Conservation (phyloP, 1,140 invertebrate species). For the Drosophila baimaii region DNA sequence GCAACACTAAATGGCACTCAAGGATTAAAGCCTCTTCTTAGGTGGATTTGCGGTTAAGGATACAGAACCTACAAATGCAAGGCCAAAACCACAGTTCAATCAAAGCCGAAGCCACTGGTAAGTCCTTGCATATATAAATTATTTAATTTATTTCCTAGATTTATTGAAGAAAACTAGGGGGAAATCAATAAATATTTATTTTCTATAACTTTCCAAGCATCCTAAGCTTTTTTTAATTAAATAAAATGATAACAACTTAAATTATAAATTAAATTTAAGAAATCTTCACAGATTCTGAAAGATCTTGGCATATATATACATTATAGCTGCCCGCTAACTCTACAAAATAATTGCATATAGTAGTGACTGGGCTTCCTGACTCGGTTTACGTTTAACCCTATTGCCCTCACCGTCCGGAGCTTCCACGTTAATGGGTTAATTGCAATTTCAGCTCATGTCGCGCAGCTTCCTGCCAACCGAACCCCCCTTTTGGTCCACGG, state of each 20-base stretch:
- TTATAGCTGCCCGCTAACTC: no score
- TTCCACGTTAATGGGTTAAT: constrained; percentile 66
- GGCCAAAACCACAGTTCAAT: not conserved
- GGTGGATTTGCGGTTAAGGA: constrained; percentile 15
- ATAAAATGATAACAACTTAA: no score
- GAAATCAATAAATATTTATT: no score
- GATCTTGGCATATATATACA: no score
- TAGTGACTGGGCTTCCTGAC: constrained; percentile 16
- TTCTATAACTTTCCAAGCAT: no score
- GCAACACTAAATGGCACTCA: constrained; percentile 59
- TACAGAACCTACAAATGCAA: not conserved
- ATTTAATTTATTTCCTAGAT: no score
- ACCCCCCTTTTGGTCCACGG: constrained; percentile 1
- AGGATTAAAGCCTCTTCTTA: constrained; percentile 25
- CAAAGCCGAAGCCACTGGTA: not conserved
- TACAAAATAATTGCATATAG: constrained; percentile 1
- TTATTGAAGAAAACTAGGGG: not conserved
- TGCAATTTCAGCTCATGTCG: constrained; percentile 67
- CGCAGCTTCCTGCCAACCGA: constrained; percentile 32
- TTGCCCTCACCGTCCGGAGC: constrained; percentile 4
- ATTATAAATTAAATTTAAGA: no score
- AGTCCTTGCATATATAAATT: not conserved
- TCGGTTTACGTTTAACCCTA: constrained; percentile 21
- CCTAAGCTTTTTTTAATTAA: no score
- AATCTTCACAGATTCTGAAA: no score